phyloP scores from a whole-genome alignment of 2,888 invertebrate genomes.

The Tipula unca region DNA sequence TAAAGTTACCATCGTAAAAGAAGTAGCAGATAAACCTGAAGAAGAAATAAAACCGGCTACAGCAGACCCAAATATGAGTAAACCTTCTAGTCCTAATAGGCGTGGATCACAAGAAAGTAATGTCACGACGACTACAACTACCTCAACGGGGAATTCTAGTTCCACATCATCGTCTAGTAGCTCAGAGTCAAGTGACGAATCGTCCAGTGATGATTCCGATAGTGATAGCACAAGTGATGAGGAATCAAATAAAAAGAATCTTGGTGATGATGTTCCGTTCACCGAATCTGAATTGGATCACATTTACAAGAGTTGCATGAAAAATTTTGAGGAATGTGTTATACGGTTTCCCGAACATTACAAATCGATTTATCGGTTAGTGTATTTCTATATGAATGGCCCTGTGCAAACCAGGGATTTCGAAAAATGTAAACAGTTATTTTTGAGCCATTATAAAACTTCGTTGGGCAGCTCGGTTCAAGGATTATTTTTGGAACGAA shows the following conservation, averaged over 20 bases:
- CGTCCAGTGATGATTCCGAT: conserved; percentile 42
- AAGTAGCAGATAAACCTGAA: neutral
- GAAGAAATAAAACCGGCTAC: neutral
- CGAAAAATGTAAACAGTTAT: conserved; percentile 59
- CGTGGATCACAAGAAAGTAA: neutral
- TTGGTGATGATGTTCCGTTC: conserved; percentile 29
- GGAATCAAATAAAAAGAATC: conserved; percentile 27
- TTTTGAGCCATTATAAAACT: conserved; percentile 60
- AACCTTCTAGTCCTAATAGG: neutral
- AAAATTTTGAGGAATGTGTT: conserved; percentile 76
- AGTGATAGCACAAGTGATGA: conserved; percentile 38
- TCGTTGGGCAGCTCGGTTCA: conserved; percentile 57
- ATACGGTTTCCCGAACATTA: conserved; percentile 84
- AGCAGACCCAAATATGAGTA: neutral
- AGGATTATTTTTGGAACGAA: conserved; percentile 80
- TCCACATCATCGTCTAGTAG: conserved; percentile 43
- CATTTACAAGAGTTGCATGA: conserved; percentile 59
- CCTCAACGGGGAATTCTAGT: conserved; percentile 37
- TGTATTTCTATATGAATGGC: conserved; percentile 71
- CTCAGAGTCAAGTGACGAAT: conserved; percentile 45
- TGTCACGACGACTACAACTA: conserved; percentile 34
- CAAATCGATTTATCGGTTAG: conserved; percentile 82
- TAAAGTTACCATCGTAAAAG: neutral
- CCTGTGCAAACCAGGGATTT: conserved; percentile 57
- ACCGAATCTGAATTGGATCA: conserved; percentile 36